Base-by-base conservation (phyloP, 2,113 vertebrate species). In the Numenius arquata region DNA sequence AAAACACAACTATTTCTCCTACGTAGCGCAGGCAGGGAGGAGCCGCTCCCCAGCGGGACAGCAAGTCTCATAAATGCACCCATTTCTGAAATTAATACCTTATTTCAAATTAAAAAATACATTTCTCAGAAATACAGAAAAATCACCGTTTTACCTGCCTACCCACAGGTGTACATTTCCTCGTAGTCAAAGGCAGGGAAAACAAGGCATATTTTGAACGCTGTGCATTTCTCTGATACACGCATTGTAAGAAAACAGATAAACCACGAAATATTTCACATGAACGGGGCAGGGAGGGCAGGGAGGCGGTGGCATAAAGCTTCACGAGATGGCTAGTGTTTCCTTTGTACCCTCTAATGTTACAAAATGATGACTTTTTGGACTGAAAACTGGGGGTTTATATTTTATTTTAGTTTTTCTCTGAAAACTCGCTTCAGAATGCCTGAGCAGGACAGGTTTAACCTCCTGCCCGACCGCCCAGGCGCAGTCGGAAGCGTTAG, bases 1-100 rank as follows among this genome's bases (percentile, higher is more conserved):
- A 15, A 71, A 12, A 30, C 3, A 23, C 38, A 41, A 8, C n/a
- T 63, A 12, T 15, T 47, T 17, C n/a, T 67, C 23, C 38, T 15
- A 2, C 1, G 1, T 0, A 11, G n/a, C 1, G 29, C 77, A 34
- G 77, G 43, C 52, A 66, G 36, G 1, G 26, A 65, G 81, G 14
- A 63, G 53, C 81, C 30, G 26, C 88, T 82, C 13, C 25, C 3
- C 36, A n/a, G 5, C 1, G 1, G 19, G n/a, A 52, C 11, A 73
- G 59, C 36, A 34, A 15, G 16, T 15, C 73, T 38, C 76, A 30
- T 25, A 70, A 38, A 61, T 38, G 27, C 53, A 25, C 3, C 0
- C 18, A 30, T 4, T 5, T 61, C 47, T 78, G 18, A 48, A 56
- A 88, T 32, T 20, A 45, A 27, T 7, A 43, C 12, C 41, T 61